Evolutionary conservation across 2,797 vertebrate species (phyloP), one percentile per base, ranked within the genome.

Genomic region (Hephaestus fuliginosus): DNA sequence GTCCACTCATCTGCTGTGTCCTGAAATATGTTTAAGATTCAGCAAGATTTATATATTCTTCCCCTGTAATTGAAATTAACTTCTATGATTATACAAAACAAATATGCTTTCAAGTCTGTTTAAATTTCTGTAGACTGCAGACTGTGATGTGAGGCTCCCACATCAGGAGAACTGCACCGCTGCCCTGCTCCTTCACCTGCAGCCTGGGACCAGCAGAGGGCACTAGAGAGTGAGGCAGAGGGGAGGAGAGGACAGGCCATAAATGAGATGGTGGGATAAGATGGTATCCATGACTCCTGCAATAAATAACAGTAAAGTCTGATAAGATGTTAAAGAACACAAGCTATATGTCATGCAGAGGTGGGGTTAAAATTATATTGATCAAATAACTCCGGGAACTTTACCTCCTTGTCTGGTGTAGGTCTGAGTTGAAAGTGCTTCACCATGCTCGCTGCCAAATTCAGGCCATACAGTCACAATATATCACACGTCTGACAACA

Each of bases 361-460:
- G 20, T 51, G 49, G 20, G 8, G 33, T 22, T 7, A 41, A 61
- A 39, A n/a, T 61, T 22, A 14, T 17, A 15, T 36, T 62, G 13
- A 43, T 43, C 39, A 14, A 22, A 13, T 51, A 5, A 18, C 17
- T 22, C n/a, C 20, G 12, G 9, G 10, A 7, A n/a, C n/a, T 74
- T 33, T 88, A 88, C 82, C 85, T 13, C 77, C 51, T 74, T 87
- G 80, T 51, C 71, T 81, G 10, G 70, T 83, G 67, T 82, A 87
- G n/a, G 68, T 65, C 15, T 30, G 53, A 12, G 36, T 14, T 4
- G 73, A 78, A n/a, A 70, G 43, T 1, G 53, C 48, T 11, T 67
- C 30, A 17, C 55, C 55, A 36, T n/a, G 10, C 36, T 53, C 22
- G 13, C 48, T 69, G 2, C 81, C 51, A 4, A 39, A 28, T 49